Evolutionary conservation across 2,888 invertebrate genomes (phyloP).

Genomic region (Noctua fimbriata): DNA sequence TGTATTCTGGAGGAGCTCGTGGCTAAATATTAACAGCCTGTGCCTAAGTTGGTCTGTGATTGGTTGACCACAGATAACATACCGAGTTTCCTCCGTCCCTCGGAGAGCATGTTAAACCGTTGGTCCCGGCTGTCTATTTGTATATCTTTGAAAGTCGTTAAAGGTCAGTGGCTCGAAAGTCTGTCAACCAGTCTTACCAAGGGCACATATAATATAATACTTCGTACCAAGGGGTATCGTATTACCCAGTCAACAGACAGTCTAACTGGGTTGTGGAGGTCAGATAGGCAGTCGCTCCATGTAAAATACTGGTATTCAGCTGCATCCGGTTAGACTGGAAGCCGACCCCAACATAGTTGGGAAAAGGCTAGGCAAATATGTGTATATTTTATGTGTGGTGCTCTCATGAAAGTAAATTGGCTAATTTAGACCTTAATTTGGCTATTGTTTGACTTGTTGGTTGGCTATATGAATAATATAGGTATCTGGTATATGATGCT

Average conservation of each 20-base stretch:
- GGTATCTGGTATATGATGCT: background rate
- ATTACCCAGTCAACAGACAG: too few species aligned
- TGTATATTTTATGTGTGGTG: background rate
- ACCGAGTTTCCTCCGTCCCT: too few species aligned
- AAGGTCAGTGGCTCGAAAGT: background rate
- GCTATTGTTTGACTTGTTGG: conserved; percentile 7
- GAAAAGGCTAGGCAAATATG: background rate
- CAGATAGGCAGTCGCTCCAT: too few species aligned
- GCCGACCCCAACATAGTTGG: background rate
- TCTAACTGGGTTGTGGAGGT: background rate
- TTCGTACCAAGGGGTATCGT: background rate
- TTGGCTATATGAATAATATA: conserved; percentile 17
- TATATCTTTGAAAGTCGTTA: too few species aligned
- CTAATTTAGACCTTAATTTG: conserved; percentile 15
- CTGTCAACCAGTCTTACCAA: background rate
- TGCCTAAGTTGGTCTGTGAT: too few species aligned
- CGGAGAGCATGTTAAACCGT: too few species aligned
- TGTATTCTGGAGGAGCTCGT: background rate
- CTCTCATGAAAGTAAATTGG: conserved; percentile 14
- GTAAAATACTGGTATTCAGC: too few species aligned
- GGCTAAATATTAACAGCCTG: too few species aligned
- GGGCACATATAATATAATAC: too few species aligned
- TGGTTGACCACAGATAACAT: too few species aligned
- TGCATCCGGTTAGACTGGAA: too few species aligned
- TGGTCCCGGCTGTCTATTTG: too few species aligned